A percentile compares a stretch with the other conserved stretches of the same genome.
Evolutionary conservation across 2,113 vertebrate species (phyloP).

Genomic region (Nestor notabilis): DNA sequence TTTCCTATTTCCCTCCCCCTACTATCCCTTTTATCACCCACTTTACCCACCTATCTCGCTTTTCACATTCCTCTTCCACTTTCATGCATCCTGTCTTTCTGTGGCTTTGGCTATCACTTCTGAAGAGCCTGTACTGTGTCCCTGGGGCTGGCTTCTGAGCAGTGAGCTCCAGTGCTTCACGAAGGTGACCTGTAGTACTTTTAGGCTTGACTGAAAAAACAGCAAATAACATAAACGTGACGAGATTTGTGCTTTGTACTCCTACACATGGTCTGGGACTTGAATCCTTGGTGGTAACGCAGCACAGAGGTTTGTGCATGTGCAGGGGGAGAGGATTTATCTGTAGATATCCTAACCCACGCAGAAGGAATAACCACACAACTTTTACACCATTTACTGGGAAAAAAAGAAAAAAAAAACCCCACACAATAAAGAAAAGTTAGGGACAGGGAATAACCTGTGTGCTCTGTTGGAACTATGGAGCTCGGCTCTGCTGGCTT

Average conservation of each 20-base stretch:
- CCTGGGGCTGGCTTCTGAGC: neutral
- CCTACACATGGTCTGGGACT: neutral
- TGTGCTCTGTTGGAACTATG: neutral
- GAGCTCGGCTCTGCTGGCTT: neutral
- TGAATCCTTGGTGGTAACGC: neutral
- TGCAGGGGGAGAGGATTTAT: neutral
- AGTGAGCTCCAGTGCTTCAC: neutral
- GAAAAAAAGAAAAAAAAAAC: neutral
- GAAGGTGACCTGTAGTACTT: constrained; percentile 19
- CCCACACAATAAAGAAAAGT: neutral
- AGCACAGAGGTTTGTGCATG: neutral
- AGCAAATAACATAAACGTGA: neutral
- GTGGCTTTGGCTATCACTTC: constrained; percentile 17
- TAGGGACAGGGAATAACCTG: neutral
- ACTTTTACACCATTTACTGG: neutral
- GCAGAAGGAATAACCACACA: neutral
- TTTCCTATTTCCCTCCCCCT: neutral
- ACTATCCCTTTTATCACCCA: constrained; percentile 18
- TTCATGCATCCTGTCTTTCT: constrained; percentile 1
- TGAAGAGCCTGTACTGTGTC: neutral
- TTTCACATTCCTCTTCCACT: constrained; percentile 39
- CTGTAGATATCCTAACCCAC: neutral
- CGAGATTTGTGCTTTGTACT: neutral
- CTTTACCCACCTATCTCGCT: neutral
- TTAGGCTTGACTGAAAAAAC: neutral